A percentile compares a stretch with the other conserved stretches of the same genome.
Conservation (phyloP, 2,797 vertebrate species). For the Vireo griseus region DNA sequence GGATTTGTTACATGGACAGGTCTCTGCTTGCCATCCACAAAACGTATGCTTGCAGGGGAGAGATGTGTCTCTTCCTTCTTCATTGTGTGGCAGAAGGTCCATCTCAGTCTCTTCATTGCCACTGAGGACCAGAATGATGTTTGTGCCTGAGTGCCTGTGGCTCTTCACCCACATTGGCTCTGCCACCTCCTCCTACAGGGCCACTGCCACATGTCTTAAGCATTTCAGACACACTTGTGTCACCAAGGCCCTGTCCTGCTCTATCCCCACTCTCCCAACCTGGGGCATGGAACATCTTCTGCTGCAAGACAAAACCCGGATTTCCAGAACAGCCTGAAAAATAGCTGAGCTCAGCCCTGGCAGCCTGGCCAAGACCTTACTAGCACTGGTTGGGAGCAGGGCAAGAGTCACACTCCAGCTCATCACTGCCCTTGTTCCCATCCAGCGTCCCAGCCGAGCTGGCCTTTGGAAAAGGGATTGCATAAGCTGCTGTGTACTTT, state of each 20-base stretch:
- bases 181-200: not conserved
- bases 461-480: not conserved
- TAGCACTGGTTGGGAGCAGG: not conserved
- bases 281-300: not conserved
- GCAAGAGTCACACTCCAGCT: not conserved
- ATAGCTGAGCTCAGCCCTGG: not conserved
- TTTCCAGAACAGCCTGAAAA: not conserved
- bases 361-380: not conserved
- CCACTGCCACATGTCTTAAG: not conserved
- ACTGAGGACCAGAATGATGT: not conserved
- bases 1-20: not conserved
- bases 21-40: not conserved
- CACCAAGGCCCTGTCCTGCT: not conserved
- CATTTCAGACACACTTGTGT: not conserved
- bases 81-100: not conserved
- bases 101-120: not conserved
- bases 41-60: not conserved
- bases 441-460: not conserved
- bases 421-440: not conserved
- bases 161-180: rapidly evolving
- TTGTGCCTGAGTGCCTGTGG: not conserved
- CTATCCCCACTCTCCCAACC: not conserved
- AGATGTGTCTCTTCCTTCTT: not conserved
- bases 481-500: rapidly evolving
- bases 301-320: rapidly evolving